These are phyloP conservation scores for Cryptus armator DNA, from an alignment of 2,888 invertebrate species.

Conservation along the genomic window DNA sequence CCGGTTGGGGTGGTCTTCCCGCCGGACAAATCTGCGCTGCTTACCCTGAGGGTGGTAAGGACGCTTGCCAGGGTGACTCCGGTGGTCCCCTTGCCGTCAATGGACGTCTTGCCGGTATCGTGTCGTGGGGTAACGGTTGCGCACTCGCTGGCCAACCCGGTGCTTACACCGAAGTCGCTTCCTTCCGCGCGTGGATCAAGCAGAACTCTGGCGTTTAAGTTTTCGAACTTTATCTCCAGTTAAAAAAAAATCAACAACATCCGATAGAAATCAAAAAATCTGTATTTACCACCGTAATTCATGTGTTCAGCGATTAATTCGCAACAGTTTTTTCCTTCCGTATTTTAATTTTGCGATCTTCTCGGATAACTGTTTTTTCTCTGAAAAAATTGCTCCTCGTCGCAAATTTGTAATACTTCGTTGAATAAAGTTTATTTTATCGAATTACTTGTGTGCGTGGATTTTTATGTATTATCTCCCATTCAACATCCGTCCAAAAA, in stretches of 20 bases:
- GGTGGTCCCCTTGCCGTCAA: conserved; percentile 85
- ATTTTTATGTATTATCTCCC: not conserved
- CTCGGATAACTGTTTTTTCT: not conserved
- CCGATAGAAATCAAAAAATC: not conserved
- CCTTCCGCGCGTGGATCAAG: conserved; percentile 83
- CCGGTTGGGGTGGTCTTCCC: conserved; percentile 84
- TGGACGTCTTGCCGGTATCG: conserved; percentile 85
- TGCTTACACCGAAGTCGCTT: conserved; percentile 85
- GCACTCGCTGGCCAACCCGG: conserved; percentile 85
- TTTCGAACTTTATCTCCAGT: not conserved
- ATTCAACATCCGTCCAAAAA: not conserved
- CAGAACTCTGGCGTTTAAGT: conserved; percentile 49
- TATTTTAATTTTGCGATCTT: not conserved
- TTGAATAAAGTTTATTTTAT: not conserved
- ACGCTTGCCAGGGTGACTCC: conserved; percentile 85
- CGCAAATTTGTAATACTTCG: not conserved
- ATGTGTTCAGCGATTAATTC: not conserved
- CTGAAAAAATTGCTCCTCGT: not conserved
- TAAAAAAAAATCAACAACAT: not conserved
- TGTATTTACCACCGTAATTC: not conserved
- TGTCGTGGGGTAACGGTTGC: conserved; percentile 86
- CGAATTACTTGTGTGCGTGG: not conserved
- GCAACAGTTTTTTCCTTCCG: not conserved
- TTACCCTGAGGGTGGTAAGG: conserved; percentile 85
- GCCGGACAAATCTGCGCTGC: conserved; percentile 88